Conservation (phyloP, 1,140 invertebrate genomes). For the Drosophila pseudoananassae region DNA sequence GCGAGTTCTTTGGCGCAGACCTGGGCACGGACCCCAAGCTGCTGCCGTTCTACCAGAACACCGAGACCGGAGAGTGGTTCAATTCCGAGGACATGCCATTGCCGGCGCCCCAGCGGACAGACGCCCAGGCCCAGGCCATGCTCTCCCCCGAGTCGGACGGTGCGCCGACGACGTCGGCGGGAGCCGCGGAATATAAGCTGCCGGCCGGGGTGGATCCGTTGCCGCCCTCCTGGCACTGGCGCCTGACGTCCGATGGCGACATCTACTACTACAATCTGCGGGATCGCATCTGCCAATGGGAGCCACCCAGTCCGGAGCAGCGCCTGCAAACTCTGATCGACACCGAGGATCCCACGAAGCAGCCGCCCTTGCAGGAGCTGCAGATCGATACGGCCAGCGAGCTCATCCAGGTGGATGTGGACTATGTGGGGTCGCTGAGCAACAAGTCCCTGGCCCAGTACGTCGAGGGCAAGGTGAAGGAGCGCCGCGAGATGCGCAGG, state of each 20-base stretch:
- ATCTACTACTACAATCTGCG: conserved; percentile 96
- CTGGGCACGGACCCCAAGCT: conserved; percentile 86
- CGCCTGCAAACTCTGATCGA: conserved; percentile 60
- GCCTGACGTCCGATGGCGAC: conserved; percentile 91
- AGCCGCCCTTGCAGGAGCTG: conserved; percentile 34
- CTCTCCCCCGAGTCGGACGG: conserved; percentile 72
- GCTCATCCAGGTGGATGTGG: conserved; percentile 35
- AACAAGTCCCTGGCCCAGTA: conserved; percentile 49
- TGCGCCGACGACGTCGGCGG: conserved; percentile 25
- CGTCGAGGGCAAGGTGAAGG: conserved; percentile 49
- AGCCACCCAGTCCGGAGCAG: conserved; percentile 87
- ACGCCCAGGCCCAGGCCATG: conserved; percentile 67
- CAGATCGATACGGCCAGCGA: conserved; percentile 33
- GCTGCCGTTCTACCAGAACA: conserved; percentile 87
- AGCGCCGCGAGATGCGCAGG: conserved; percentile 61
- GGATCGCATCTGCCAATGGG: conserved; percentile 94
- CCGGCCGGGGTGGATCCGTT: conserved; percentile 87
- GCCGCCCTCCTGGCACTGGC: conserved; percentile 94
- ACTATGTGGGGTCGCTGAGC: conserved; percentile 43
- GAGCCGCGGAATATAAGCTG: conserved; percentile 64
- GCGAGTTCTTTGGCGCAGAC: conserved; percentile 86
- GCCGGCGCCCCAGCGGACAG: conserved; percentile 81
- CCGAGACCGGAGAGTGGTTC: conserved; percentile 87
- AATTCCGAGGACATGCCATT: conserved; percentile 77
- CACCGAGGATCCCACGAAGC: conserved; percentile 39